phyloP scores from a whole-genome alignment of 1,140 invertebrate genomes.

The Lethocerus indicus region DNA sequence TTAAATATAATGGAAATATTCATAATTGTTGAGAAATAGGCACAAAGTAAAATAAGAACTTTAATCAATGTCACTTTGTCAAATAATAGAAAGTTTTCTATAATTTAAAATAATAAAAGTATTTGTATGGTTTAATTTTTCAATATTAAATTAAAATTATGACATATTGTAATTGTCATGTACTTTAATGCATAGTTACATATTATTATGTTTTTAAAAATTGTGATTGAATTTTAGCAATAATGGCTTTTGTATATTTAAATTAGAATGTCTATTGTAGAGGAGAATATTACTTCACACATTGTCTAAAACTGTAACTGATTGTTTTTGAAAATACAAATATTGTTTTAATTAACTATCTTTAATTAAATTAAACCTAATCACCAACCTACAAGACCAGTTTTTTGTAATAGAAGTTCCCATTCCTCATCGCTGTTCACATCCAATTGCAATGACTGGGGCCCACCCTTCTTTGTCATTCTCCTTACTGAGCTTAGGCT shows the following conservation, averaged over 20 bases:
- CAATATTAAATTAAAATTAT: not conserved
- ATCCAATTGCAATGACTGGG: conserved; percentile 59
- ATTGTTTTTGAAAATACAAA: not conserved
- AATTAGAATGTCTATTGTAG: not conserved
- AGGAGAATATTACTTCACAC: not conserved
- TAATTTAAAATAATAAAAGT: not conserved
- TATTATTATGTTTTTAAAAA: not conserved
- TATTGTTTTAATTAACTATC: not conserved
- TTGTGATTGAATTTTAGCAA: no score
- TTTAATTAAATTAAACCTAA: not conserved
- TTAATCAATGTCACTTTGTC: not conserved
- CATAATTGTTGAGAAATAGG: not conserved
- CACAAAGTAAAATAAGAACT: not conserved
- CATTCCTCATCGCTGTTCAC: conserved; percentile 76
- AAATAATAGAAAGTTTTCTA: no score
- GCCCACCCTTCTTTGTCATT: conserved; percentile 52
- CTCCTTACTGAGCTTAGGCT: no score
- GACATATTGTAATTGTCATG: not conserved
- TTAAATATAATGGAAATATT: conserved; percentile 22
- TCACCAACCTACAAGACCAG: conserved; percentile 57
- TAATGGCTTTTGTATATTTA: not conserved
- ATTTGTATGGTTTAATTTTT: not conserved
- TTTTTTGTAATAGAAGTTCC: conserved; percentile 54
- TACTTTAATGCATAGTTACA: not conserved
- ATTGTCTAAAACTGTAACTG: not conserved